Evolutionary conservation across 2,113 vertebrate species (phyloP).

Genomic region (Uria aalge): DNA sequence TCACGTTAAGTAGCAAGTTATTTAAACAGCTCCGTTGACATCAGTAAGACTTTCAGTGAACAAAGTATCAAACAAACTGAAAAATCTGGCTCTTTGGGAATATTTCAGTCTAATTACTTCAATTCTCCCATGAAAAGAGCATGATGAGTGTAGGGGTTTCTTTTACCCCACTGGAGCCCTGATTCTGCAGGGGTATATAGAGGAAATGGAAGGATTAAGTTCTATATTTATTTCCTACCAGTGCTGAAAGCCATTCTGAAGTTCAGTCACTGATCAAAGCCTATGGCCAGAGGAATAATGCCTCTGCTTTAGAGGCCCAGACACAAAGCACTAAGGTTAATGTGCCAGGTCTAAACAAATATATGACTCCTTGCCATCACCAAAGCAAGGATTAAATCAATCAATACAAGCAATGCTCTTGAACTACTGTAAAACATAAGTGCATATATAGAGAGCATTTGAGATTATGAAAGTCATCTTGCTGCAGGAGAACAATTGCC

Average conservation of each 20-base stretch:
- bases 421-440: not conserved
- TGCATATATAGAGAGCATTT: not conserved
- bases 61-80: not conserved
- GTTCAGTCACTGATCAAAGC: not conserved
- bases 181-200: not conserved
- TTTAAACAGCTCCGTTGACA: not conserved
- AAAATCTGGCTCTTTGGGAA: not conserved
- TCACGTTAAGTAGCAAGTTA: not conserved
- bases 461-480: not conserved
- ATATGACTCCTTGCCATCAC: not conserved
- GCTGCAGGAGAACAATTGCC: not conserved
- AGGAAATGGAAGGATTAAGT: not conserved
- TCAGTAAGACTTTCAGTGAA: not conserved
- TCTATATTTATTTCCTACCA: not conserved
- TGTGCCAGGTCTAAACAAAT: not conserved
- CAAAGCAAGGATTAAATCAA: not conserved
- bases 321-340: not conserved
- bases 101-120: not conserved
- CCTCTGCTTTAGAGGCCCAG: not conserved
- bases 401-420: not conserved
- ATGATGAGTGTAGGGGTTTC: not conserved
- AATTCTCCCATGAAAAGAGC: not conserved
- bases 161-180: not conserved
- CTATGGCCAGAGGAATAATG: not conserved
- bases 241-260: not conserved